These are phyloP conservation scores for Pomatorhinus ruficollis DNA, from an alignment of 2,113 vertebrate species.

Conservation along the genomic window DNA sequence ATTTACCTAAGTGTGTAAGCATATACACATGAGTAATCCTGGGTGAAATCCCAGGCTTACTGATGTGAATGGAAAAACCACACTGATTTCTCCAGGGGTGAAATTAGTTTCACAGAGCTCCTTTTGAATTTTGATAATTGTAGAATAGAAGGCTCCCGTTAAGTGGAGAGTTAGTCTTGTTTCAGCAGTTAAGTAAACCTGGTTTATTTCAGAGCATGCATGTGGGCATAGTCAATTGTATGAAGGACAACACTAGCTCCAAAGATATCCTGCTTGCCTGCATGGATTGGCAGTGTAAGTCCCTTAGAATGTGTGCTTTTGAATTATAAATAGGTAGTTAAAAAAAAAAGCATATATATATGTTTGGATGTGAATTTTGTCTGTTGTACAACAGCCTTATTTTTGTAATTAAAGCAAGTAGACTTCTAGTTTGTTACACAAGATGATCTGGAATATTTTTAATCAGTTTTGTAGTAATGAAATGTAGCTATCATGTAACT, in stretches of 20 bases:
- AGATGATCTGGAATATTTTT: constrained; percentile 12
- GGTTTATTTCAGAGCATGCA: not conserved
- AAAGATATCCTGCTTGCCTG: not conserved
- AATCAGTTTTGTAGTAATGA: not conserved
- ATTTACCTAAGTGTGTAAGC: not conserved
- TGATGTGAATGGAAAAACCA: not conserved
- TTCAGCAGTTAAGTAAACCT: not conserved
- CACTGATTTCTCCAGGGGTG: not conserved
- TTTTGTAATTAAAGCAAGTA: constrained; percentile 47
- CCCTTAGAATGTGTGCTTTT: not conserved
- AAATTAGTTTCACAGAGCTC: not conserved
- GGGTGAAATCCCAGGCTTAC: not conserved
- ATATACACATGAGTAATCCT: not conserved
- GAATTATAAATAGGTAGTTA: not conserved
- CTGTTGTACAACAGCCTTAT: not conserved
- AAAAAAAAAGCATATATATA: not conserved
- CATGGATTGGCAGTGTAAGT: not conserved
- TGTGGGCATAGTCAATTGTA: not conserved
- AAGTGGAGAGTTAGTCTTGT: not conserved
- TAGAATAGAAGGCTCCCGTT: not conserved
- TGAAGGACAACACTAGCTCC: not conserved
- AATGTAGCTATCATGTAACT: not conserved
- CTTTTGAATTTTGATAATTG: not conserved
- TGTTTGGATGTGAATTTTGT: not conserved
- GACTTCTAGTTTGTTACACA: constrained; percentile 50